A percentile compares a stretch with the other conserved stretches of the same genome.
Evolutionary conservation across 2,888 invertebrate species (phyloP).

Genomic region (Sesia bembeciformis): DNA sequence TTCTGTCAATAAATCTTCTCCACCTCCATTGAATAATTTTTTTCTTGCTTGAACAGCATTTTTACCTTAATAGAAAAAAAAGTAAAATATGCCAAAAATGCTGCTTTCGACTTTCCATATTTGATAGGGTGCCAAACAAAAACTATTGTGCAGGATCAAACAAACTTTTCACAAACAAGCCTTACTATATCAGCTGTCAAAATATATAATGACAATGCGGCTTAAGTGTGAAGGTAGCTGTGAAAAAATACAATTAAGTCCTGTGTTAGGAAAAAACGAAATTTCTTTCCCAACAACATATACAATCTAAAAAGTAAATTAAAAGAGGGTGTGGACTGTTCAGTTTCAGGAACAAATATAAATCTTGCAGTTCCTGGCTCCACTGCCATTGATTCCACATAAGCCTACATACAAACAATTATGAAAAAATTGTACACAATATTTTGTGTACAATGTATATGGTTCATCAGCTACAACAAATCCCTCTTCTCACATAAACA

Average conservation of each 20-base stretch:
- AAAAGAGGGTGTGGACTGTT: too few species aligned
- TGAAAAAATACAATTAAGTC: neutral
- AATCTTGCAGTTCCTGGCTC: too few species aligned
- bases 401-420: too few species aligned
- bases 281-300: neutral
- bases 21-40: conserved; percentile 1
- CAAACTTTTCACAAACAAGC: conserved; percentile 9
- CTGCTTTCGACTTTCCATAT: conserved; percentile 9
- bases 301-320: too few species aligned
- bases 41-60: conserved; percentile 1
- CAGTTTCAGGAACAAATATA: too few species aligned
- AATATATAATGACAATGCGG: neutral
- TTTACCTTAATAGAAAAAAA: conserved; percentile 8
- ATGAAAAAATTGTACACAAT: too few species aligned
- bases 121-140: conserved; percentile 14
- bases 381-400: too few species aligned
- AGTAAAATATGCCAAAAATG: conserved; percentile 11
- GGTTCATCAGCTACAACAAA: too few species aligned
- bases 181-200: conserved; percentile 7
- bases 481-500: too few species aligned
- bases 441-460: too few species aligned
- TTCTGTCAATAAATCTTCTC: conserved; percentile 8
- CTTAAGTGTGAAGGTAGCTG: neutral
- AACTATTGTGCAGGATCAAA: conserved; percentile 13
- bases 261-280: neutral